phyloP scores from a whole-genome alignment of 2,888 invertebrate genomes.

The Amphipoea lucens region DNA sequence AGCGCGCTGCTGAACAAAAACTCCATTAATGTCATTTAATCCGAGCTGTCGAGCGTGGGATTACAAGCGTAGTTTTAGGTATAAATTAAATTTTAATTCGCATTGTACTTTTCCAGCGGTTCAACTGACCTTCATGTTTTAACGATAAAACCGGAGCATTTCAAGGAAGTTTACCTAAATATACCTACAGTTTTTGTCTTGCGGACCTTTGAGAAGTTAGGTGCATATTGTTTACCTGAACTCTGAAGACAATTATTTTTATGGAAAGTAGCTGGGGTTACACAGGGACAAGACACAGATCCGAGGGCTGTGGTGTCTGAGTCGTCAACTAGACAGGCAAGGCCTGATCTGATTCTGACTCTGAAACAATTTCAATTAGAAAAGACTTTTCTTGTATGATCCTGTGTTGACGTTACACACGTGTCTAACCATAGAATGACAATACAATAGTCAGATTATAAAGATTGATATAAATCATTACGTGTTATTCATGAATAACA shows the following conservation, averaged over 20 bases:
- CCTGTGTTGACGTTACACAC: not conserved
- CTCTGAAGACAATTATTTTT: not conserved
- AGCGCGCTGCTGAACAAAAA: conserved; percentile 75
- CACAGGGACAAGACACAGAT: not conserved
- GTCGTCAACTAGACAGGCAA: not conserved
- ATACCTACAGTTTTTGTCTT: conserved; percentile 61
- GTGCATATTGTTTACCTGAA: conserved; percentile 22
- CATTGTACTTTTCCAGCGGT: conserved; percentile 83
- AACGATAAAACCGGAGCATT: conserved; percentile 79
- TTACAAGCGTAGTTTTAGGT: conserved; percentile 83
- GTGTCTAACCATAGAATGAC: conserved; percentile 13
- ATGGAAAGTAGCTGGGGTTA: not conserved
- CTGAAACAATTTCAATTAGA: not conserved
- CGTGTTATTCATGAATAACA: conserved; percentile 8
- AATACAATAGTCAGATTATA: conserved; percentile 14
- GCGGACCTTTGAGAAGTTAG: conserved; percentile 31
- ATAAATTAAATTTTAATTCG: conserved; percentile 84
- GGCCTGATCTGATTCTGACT: not conserved
- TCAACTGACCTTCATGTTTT: conserved; percentile 81
- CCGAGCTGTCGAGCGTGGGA: conserved; percentile 85
- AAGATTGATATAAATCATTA: conserved; percentile 34
- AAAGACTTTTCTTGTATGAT: not conserved
- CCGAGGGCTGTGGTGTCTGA: not conserved
- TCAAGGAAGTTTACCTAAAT: conserved; percentile 75
- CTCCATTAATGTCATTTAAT: conserved; percentile 83